These are phyloP conservation scores for Fabriciana adippe DNA, from an alignment of 2,888 invertebrate genomes.

Conservation along the genomic window DNA sequence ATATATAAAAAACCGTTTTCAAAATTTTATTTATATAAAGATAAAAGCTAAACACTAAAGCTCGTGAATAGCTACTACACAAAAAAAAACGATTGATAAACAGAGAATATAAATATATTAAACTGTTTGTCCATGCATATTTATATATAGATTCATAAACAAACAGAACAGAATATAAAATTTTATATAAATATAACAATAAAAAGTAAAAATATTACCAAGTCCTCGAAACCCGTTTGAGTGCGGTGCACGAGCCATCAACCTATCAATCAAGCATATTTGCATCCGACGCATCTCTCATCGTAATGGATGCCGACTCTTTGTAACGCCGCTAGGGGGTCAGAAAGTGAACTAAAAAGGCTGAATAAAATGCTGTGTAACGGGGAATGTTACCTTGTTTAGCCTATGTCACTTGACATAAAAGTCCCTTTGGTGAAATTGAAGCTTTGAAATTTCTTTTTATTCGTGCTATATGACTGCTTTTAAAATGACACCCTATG, in stretches of 20 bases:
- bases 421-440: constrained; percentile 8
- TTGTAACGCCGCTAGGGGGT: constrained; percentile 36
- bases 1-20: too few species aligned
- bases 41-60: too few species aligned
- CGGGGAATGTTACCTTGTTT: constrained; percentile 18
- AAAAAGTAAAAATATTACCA: not conserved
- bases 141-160: too few species aligned
- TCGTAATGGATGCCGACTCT: constrained; percentile 38
- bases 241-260: constrained; percentile 29
- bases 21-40: too few species aligned
- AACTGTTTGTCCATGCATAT: too few species aligned
- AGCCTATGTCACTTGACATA: constrained; percentile 20
- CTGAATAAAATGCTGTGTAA: constrained; percentile 16
- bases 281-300: constrained; percentile 41
- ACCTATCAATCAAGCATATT: constrained; percentile 42
- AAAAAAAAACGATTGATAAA: too few species aligned
- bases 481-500: not conserved
- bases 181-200: too few species aligned
- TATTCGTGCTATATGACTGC: not conserved
- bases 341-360: constrained; percentile 26
- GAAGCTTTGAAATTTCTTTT: not conserved
- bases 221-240: constrained; percentile 28
- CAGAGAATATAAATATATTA: too few species aligned
- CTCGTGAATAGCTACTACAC: too few species aligned
- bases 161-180: too few species aligned